Evolutionary conservation across 2,888 invertebrate species (phyloP).

Genomic region (Notodonta ziczac): DNA sequence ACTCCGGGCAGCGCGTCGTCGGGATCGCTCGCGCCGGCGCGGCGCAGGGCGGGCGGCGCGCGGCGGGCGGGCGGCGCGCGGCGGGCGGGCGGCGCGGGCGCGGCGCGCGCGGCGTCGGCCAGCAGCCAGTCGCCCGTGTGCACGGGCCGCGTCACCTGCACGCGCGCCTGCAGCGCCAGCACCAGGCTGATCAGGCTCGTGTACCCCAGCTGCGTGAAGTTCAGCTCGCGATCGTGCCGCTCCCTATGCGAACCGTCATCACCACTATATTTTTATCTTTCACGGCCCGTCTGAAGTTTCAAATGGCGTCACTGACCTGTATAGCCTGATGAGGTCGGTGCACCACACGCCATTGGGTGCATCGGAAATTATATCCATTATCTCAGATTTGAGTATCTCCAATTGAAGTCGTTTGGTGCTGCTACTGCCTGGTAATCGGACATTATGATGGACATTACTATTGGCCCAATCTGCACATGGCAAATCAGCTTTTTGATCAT

Average conservation of each 20-base stretch:
- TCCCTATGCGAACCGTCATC: conserved; percentile 43
- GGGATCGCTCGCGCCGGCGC: conserved; percentile 30
- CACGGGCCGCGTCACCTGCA: conserved; percentile 40
- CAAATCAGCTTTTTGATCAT: too few species aligned
- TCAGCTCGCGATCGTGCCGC: conserved; percentile 61
- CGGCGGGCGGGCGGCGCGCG: conserved; percentile 14
- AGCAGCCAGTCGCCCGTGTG: conserved; percentile 51
- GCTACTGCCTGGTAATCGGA: conserved; percentile 42
- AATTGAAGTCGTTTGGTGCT: conserved; percentile 44
- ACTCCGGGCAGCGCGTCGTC: conserved; percentile 68
- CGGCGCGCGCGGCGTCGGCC: conserved; percentile 11
- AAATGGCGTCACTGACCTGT: conserved; percentile 57
- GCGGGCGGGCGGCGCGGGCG: conserved; percentile 14
- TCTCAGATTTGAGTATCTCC: conserved; percentile 56
- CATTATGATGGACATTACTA: not conserved
- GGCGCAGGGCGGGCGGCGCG: conserved; percentile 14
- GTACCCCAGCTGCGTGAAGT: conserved; percentile 60
- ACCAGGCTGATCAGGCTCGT: conserved; percentile 61
- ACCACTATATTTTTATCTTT: not conserved
- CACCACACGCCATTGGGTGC: conserved; percentile 76
- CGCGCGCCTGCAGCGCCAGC: conserved; percentile 44
- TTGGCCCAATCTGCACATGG: not conserved
- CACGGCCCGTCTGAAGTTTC: not conserved
- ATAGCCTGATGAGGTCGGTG: conserved; percentile 67
- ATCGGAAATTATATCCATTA: conserved; percentile 57